Evolutionary conservation across 2,113 vertebrate genomes (phyloP).

Genomic region (Spilogale gracilis): DNA sequence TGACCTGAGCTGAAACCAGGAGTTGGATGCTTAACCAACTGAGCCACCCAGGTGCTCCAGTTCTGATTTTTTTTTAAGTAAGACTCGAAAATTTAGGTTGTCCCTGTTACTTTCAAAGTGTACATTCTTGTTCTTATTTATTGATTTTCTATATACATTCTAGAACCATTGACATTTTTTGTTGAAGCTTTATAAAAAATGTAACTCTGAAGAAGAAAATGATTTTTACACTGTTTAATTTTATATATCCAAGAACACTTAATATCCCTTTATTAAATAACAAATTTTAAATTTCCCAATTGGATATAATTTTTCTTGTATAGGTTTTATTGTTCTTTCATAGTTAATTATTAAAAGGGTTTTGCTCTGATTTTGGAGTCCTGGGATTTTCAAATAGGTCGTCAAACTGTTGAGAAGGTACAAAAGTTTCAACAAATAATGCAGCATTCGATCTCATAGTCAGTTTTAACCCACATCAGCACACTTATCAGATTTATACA

Average conservation of each 20-base stretch:
- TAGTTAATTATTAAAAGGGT: background rate
- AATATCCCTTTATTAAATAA: background rate
- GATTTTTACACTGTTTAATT: background rate
- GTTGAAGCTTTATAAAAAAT: background rate
- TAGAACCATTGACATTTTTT: background rate
- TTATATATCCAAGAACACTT: background rate
- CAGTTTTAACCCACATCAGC: background rate
- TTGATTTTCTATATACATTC: background rate
- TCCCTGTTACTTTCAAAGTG: background rate
- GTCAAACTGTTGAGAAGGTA: background rate
- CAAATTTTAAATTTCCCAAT: background rate
- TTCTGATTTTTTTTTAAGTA: background rate
- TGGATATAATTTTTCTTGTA: background rate
- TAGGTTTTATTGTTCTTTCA: background rate
- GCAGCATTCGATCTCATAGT: background rate
- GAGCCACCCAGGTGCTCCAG: background rate
- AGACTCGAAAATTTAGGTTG: background rate
- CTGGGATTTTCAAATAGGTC: background rate
- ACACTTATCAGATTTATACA: background rate
- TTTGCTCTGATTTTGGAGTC: background rate
- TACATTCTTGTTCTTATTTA: background rate
- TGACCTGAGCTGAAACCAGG: background rate
- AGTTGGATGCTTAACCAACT: background rate
- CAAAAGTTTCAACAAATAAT: background rate
- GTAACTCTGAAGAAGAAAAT: background rate